Evolutionary conservation across 2,888 invertebrate species (phyloP).

Genomic region (Hydraecia micacea): DNA sequence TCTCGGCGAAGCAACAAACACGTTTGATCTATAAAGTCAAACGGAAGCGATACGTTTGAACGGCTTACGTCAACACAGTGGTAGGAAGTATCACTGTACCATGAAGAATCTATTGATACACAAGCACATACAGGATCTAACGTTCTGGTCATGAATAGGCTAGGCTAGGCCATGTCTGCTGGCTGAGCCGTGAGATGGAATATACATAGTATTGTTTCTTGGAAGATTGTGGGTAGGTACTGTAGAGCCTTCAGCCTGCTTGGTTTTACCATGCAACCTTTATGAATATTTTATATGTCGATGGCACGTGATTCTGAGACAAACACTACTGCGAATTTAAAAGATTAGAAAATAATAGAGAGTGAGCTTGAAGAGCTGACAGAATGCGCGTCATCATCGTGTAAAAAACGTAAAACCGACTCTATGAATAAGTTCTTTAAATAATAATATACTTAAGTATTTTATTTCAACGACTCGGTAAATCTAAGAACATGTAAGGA

Average conservation of each 20-base stretch:
- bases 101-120: constrained; percentile 18
- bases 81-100: background rate
- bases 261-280: background rate
- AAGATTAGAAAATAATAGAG: background rate
- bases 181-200: background rate
- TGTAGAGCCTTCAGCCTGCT: background rate
- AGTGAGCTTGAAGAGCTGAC: background rate
- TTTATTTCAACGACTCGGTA: background rate
- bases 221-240: background rate
- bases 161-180: background rate
- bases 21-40: constrained; percentile 33
- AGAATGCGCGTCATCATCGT: background rate
- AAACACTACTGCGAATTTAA: background rate
- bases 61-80: constrained; percentile 14
- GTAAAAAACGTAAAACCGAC: background rate
- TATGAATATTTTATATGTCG: background rate
- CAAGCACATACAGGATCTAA: background rate
- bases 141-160: background rate
- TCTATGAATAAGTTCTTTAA: background rate
- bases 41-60: constrained; percentile 4
- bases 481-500: background rate
- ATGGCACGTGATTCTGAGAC: background rate
- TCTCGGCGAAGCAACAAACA: constrained; percentile 14
- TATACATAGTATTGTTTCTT: background rate
- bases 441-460: background rate